Evolutionary conservation across 2,113 vertebrate species (phyloP).

Genomic region (Diphyllodes magnificus): DNA sequence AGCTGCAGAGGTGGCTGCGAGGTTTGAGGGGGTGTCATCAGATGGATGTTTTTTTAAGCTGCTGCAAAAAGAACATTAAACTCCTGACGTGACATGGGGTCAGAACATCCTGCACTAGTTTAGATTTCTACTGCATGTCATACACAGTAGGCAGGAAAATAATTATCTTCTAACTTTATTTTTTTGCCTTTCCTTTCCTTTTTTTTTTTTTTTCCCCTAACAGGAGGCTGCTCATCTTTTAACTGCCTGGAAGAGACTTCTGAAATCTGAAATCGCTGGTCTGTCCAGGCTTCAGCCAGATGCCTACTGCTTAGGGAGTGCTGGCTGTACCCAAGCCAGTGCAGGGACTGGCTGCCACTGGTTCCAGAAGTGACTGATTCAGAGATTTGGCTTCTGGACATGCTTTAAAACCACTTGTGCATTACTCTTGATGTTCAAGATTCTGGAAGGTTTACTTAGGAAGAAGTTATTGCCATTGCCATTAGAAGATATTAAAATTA

Average conservation of each 20-base stretch:
- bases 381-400: background rate
- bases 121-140: background rate
- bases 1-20: background rate
- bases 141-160: background rate
- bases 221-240: background rate
- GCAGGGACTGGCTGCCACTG: background rate
- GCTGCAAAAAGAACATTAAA: background rate
- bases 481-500: background rate
- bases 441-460: background rate
- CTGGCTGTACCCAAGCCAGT: background rate
- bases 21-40: background rate
- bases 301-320: background rate
- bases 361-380: background rate
- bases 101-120: background rate
- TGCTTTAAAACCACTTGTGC: background rate
- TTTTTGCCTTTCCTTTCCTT: background rate
- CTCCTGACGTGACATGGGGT: background rate
- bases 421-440: background rate
- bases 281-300: background rate
- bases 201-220: background rate
- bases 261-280: background rate
- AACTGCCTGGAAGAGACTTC: background rate
- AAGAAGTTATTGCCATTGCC: background rate
- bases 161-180: background rate
- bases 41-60: background rate